Base-by-base conservation (phyloP, 2,888 invertebrate species). In the Phalera bucephala region DNA sequence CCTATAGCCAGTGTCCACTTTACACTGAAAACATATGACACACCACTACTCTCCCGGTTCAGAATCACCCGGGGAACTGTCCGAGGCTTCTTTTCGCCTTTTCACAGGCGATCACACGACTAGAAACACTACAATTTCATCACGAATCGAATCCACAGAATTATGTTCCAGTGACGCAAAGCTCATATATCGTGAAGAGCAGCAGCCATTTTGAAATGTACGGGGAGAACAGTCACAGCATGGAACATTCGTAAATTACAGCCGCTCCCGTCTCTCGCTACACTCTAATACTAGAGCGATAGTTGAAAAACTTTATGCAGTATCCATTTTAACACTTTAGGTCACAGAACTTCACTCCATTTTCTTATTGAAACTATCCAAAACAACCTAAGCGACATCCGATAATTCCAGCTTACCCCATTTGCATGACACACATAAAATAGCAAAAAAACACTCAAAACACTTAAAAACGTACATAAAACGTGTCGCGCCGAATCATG, bases 371-470 rank as follows among this genome's bases (percentile, higher is more conserved):
- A 83, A 85, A 84, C 87, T 87, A 77, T 90, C 82, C 90, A 90
- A 90, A 91, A 90, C 90, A 90, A 89, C 89, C 83, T 87, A 85
- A 79, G 84, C 87, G 89, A 90, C 87, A 85, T 89, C 87, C 88
- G 89, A 90, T 85, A 86, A 90, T 82, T 88, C 86, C 87, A 92
- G 90, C 91, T 91, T 93, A 93, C 93, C 93, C 93, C 92, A 92
- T 92, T 93, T 93, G 92, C 92, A 92, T 93, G 92, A 93, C 93
- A 93, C 92, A 92, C 92, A 92, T 92, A 92, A 91, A 91, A 91
- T 91, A 90, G 80, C 81, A 90, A 91, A 84, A 57, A 87, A 85
- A 80, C 88, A 87, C 87, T 75, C 71, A 77, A 85, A 85, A 87
- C 90, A 88, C 90, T 82, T 79, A 80, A 85, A 87, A 90, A 80